phyloP scores from a whole-genome alignment of 1,140 invertebrate genomes.

The Lordiphosa clarofinis region DNA sequence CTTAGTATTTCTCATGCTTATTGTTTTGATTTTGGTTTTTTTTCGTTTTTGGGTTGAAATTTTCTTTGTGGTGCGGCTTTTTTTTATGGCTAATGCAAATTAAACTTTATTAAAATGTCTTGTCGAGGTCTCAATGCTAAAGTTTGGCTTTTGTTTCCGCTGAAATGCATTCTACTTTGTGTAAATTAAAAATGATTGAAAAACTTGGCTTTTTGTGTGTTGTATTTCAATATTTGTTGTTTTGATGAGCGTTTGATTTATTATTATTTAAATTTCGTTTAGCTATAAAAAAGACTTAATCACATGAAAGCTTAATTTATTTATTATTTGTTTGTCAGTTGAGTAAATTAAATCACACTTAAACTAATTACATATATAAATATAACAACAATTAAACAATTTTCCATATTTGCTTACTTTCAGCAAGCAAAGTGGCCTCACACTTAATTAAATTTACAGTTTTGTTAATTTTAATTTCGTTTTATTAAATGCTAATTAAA shows the following conservation, averaged over 20 bases:
- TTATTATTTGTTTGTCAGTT: not conserved
- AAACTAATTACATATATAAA: constrained; percentile 16
- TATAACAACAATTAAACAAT: constrained; percentile 29
- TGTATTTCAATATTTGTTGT: not conserved
- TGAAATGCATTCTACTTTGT: not conserved
- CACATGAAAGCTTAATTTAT: constrained; percentile 7
- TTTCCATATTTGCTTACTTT: constrained; percentile 24
- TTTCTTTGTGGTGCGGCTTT: too few relatives aligned
- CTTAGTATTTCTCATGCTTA: constrained; percentile 40
- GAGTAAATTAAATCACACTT: constrained; percentile 8
- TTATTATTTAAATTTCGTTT: not conserved
- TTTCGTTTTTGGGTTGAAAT: constrained; percentile 9
- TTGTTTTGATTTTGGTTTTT: constrained; percentile 41
- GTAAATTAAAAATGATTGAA: constrained; percentile 56
- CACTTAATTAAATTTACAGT: constrained; percentile 32
- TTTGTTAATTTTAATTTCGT: constrained; percentile 12
- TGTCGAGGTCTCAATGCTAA: constrained; percentile 23
- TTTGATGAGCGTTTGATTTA: not conserved
- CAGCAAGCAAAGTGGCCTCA: constrained; percentile 48
- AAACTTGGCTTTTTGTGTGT: constrained; percentile 29
- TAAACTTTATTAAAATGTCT: constrained; percentile 51
- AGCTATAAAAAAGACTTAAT: constrained; percentile 8
- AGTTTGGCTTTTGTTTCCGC: constrained; percentile 17
- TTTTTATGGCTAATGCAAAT: constrained; percentile 49
- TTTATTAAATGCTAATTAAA: constrained; percentile 36